These are phyloP conservation scores for Lasioglossum morio DNA, from an alignment of 2,888 invertebrate species.

Conservation along the genomic window DNA sequence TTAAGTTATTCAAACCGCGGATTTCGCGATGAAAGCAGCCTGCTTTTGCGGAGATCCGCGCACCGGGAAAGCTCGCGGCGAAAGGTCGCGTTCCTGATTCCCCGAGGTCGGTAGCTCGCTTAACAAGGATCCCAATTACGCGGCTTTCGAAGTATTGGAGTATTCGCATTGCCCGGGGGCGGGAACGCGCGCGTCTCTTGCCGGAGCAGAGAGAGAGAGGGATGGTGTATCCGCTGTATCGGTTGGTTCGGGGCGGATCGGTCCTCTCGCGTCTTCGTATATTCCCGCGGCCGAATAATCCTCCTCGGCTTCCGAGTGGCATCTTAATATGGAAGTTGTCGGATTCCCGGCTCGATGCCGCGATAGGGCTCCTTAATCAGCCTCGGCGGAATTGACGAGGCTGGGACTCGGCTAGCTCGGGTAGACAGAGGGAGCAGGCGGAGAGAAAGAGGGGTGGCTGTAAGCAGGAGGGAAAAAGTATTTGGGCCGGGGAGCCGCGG, in stretches of 20 bases:
- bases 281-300: constrained; percentile 23
- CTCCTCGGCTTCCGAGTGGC: constrained; percentile 2
- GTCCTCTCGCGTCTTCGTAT: background rate
- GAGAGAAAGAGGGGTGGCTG: background rate
- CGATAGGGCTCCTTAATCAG: constrained; percentile 46
- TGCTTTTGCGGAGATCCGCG: background rate
- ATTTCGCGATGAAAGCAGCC: background rate
- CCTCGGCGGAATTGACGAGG: constrained; percentile 45
- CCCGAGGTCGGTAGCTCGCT: background rate
- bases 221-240: background rate
- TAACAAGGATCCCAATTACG: constrained; percentile 40
- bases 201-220: background rate
- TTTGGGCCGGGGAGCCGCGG: constrained; percentile 54
- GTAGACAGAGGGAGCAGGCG: background rate
- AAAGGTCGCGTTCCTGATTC: constrained; percentile 8
- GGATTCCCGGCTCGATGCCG: constrained; percentile 43
- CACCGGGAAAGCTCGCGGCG: constrained; percentile 6
- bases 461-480: constrained; percentile 41
- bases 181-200: background rate
- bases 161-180: constrained; percentile 7
- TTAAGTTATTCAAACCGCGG: background rate
- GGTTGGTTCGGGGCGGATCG: background rate
- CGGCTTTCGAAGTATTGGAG: background rate
- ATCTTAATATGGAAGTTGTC: constrained; percentile 56
- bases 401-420: background rate